Base-by-base conservation (phyloP, 2,113 vertebrate species). In the Dolichallabes microphthalmus region DNA sequence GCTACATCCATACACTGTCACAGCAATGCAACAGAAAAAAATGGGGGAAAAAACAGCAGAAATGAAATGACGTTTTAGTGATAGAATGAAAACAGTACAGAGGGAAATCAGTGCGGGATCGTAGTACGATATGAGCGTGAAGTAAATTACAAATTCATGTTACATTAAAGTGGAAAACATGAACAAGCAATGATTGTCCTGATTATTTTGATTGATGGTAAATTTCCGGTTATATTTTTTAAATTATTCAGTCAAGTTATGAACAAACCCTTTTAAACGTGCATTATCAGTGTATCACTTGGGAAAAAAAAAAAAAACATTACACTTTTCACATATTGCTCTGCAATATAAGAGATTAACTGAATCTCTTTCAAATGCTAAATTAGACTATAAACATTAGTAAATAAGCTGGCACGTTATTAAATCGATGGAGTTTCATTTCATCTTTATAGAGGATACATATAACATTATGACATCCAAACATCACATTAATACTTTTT, bases 1-100 rank as follows among this genome's bases (percentile, higher is more conserved):
- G 61, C 15, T 25, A 77, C 73, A 76, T 64, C 58, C 9, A 50
- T 84, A 64, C 53, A 35, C 83, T 55, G 73, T 66, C 73, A 53
- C 22, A 78, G 50, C 74, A 19, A 68, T 8, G 60, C 25, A 66
- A 45, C 45, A 45, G 45, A 45, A 45, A 6, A 45, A 45, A 45
- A 45, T 1, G 7, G 7, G 6, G 27, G 14, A 27, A 50, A 50
- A 53, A 52, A 64, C 3, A 4, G 25, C 45, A 80, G 14, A 81
- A 81, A 81, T 2, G 12, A 27, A 81, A 32, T 32, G 30, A 83
- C 27, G n/a, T 73, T 60, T 60, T 35, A 52, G 52, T 27, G 8
- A 57, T 60, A n/a, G 39, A 20, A 60, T 27, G 22, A 53, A 76
- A 45, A 60, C 14, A 60, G 39, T n/a, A 52, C 30, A 25, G 9